Conservation (phyloP, 2,797 vertebrate genomes). For the Odontamblyopus rebecca region DNA sequence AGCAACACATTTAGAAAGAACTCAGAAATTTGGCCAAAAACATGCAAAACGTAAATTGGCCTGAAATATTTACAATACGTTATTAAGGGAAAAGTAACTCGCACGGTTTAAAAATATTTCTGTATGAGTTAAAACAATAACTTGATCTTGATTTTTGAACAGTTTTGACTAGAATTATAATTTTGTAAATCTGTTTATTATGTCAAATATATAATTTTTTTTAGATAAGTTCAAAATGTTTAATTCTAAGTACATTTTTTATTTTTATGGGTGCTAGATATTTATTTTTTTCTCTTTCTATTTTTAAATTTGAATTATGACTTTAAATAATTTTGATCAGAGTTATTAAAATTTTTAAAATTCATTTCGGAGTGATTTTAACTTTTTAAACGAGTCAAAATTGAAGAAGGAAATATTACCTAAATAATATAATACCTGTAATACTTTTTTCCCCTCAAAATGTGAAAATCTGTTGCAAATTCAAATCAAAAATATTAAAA, state of each 20-base stretch:
- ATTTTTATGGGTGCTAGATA: too few species aligned
- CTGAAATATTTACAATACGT: constrained; percentile 52
- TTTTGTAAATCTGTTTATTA: background rate
- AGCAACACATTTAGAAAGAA: constrained; percentile 59
- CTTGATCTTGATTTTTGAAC: background rate
- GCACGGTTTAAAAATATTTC: background rate
- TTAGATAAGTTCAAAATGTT: background rate
- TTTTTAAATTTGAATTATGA: too few species aligned
- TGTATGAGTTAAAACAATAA: background rate
- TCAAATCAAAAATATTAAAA: background rate
- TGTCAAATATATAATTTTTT: background rate
- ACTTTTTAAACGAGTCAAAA: too few species aligned
- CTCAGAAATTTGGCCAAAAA: constrained; percentile 64
- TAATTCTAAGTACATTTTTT: too few species aligned
- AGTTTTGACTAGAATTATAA: background rate
- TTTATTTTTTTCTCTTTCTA: too few species aligned
- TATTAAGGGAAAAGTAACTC: constrained; percentile 23
- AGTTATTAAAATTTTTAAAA: too few species aligned
- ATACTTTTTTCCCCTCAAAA: background rate
- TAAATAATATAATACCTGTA: too few species aligned
- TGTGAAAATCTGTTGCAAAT: background rate
- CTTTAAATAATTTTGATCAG: too few species aligned
- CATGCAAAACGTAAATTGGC: constrained; percentile 72
- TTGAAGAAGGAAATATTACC: too few species aligned
- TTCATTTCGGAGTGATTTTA: too few species aligned